Evolutionary conservation across 2,113 vertebrate genomes (phyloP), one percentile per base, ranked within the genome.

Genomic region (Malurus elegans): DNA sequence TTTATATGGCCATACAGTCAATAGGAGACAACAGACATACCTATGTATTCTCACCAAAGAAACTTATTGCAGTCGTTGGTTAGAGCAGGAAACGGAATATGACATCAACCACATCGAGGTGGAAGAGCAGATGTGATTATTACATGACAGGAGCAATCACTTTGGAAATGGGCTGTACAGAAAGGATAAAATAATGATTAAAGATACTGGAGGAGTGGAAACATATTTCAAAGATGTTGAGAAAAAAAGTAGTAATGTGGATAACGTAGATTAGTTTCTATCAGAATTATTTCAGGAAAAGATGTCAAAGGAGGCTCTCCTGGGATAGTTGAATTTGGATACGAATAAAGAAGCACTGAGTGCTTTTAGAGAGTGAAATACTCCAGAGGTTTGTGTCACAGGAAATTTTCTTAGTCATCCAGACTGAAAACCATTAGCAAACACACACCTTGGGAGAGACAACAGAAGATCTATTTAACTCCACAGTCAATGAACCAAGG

Each of bases 261-360:
- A 84, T 96, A 79, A 87, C 1, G 4, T 18, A 79, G 74, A 86
- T 94, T 32, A 82, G 62, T 61, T 93, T 50, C 8, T 19, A 76
- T 69, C 38, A 79, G 79, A 92, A 91, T 76, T 15, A 42, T 65
- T 90, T 64, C 50, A 90, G 74, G 53, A 88, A 88, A 92, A 20
- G 53, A 79, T 88, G 85, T 90, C 67, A 88, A 51, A 93, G 67
- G 58, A 48, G 21, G 48, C 28, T 38, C 58, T 65, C 74, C 79
- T 88, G 74, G 81, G 74, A 90, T 21, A 93, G 53, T 28, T 85
- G 48, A 96, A 79, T 92, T 85, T 86, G n/a, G 62, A 32, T 82
- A 70, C 38, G 84, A 94, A 90, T 70, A 88, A 88, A 95, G 82
- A 88, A 61, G 38, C 76, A 74, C 54, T 82, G 86, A 93, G 86